Conservation (phyloP, 2,888 invertebrate genomes). For the Chloromyia formosa region DNA sequence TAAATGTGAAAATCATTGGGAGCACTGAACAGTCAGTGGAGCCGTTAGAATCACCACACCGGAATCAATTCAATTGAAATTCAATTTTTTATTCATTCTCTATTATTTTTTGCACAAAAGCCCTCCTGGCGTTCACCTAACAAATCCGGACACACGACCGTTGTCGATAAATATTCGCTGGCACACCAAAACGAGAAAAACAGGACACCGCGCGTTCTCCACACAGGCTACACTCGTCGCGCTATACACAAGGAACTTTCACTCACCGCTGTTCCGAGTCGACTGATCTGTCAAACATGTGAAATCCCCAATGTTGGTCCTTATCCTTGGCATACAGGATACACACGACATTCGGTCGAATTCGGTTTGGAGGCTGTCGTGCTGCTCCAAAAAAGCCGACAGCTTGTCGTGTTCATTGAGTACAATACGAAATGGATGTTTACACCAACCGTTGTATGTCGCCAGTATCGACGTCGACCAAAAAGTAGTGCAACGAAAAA, state of each 20-base stretch:
- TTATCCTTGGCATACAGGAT: slow-evolving; percentile 16
- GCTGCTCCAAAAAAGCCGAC: slow-evolving; percentile 22
- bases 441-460: background rate
- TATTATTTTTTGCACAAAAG: too few relatives aligned
- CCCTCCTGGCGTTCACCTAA: too few relatives aligned
- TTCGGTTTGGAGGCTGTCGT: slow-evolving; percentile 9
- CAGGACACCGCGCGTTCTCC: background rate
- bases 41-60: background rate
- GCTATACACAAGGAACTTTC: slow-evolving; percentile 8
- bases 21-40: background rate
- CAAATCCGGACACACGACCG: too few relatives aligned
- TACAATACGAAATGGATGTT: slow-evolving; percentile 1
- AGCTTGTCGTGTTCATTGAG: slow-evolving; percentile 23
- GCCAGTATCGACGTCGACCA: background rate
- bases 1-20: slow-evolving; percentile 39
- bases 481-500: slow-evolving; percentile 11
- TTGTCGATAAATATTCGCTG: too few relatives aligned
- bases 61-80: slow-evolving; percentile 30
- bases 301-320: slow-evolving; percentile 16
- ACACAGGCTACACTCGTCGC: background rate
- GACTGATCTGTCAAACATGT: slow-evolving; percentile 25
- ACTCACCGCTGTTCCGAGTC: slow-evolving; percentile 22
- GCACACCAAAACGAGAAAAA: background rate
- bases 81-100: background rate
- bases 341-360: background rate